Evolutionary conservation across 2,888 invertebrate genomes (phyloP).

Genomic region (Opisthograptis luteolata): DNA sequence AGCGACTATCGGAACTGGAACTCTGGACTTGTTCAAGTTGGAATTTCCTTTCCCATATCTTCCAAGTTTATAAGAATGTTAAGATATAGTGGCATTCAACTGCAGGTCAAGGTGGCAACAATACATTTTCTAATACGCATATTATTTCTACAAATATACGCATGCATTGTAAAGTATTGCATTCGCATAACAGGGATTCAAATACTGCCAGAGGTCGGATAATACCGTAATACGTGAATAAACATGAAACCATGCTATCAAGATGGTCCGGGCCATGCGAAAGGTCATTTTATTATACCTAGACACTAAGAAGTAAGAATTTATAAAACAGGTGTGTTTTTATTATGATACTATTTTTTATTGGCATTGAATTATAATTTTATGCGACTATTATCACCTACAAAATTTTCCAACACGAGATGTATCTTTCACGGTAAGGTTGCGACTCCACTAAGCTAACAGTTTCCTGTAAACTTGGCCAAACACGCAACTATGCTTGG

Average conservation of each 20-base stretch:
- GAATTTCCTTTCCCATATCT: slow-evolving; percentile 1
- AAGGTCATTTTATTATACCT: slow-evolving; percentile 34
- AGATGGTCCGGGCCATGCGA: slow-evolving; percentile 25
- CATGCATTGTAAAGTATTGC: slow-evolving; percentile 12
- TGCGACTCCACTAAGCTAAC: too few relatives aligned
- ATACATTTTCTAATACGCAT: too few relatives aligned
- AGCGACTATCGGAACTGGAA: slow-evolving; percentile 3
- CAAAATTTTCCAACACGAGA: slow-evolving; percentile 35
- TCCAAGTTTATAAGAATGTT: slow-evolving; percentile 5
- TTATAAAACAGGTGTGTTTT: too few relatives aligned
- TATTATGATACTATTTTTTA: too few relatives aligned
- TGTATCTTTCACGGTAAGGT: too few relatives aligned
- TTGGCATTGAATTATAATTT: too few relatives aligned
- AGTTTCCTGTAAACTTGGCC: too few relatives aligned
- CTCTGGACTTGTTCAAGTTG: neutral
- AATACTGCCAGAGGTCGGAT: slow-evolving; percentile 21
- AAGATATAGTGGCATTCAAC: slow-evolving; percentile 4
- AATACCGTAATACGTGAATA: slow-evolving; percentile 27
- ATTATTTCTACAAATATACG: slow-evolving; percentile 6
- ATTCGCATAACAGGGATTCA: slow-evolving; percentile 21
- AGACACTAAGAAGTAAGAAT: too few relatives aligned
- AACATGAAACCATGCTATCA: slow-evolving; percentile 30
- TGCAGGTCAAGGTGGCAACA: slow-evolving; percentile 3
- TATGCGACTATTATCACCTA: too few relatives aligned
- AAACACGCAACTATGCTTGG: too few relatives aligned